A percentile compares a stretch with the other conserved stretches of the same genome.
phyloP scores from a whole-genome alignment of 2,888 invertebrate species.

The Serripes groenlandicus region DNA sequence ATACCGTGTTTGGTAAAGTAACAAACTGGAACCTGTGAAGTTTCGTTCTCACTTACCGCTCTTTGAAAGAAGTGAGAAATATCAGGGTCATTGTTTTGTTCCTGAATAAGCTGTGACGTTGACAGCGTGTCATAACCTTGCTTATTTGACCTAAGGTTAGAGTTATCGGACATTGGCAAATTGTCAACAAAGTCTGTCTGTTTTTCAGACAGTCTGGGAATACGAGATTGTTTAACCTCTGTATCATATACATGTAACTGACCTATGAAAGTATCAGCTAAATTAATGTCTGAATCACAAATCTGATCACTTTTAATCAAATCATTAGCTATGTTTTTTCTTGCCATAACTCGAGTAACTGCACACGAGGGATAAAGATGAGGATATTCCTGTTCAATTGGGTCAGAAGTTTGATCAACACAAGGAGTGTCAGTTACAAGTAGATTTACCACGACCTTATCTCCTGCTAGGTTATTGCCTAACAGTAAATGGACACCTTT shows the following conservation, averaged over 20 bases:
- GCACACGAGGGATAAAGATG: too few species aligned
- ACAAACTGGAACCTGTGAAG: conserved; percentile 30
- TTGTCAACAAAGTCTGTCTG: neutral
- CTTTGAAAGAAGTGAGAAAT: conserved; percentile 30
- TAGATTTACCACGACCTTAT: too few species aligned
- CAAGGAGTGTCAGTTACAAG: too few species aligned
- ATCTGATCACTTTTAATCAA: too few species aligned
- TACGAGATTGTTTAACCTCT: neutral
- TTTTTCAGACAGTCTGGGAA: conserved; percentile 2
- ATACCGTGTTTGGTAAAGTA: conserved; percentile 50
- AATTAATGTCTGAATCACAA: too few species aligned
- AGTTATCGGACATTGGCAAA: neutral
- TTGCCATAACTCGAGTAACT: too few species aligned
- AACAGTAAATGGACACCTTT: too few species aligned
- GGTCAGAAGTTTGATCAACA: too few species aligned
- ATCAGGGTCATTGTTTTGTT: conserved; percentile 59
- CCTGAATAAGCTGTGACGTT: conserved; percentile 46
- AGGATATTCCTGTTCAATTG: too few species aligned
- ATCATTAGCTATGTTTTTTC: too few species aligned
- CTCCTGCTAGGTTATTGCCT: too few species aligned
- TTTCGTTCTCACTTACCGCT: conserved; percentile 36
- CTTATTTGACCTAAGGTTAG: too few species aligned
- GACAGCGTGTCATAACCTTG: conserved; percentile 40
- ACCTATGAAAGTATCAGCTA: conserved; percentile 18
- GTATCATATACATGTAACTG: conserved; percentile 17